Percentiles rank a stretch among this genome's conserved stretches.
Conservation (phyloP, 2,888 invertebrate species). For the Terebella lapidaria region DNA sequence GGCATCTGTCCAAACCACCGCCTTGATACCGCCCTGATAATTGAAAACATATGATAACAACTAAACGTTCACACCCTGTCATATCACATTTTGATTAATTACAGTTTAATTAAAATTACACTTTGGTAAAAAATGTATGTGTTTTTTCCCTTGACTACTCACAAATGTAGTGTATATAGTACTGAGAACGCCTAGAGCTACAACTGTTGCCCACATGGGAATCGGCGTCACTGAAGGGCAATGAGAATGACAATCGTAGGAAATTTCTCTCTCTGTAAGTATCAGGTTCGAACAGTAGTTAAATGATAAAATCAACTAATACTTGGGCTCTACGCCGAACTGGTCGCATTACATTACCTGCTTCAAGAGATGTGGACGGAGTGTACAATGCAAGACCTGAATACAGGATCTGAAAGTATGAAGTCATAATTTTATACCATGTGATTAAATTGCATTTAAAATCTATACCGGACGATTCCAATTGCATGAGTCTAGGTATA, state of each 20-base stretch:
- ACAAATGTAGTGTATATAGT: background rate
- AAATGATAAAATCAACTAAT: too few species aligned
- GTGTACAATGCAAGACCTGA: background rate
- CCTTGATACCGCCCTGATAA: background rate
- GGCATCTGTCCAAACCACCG: background rate
- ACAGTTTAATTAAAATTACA: background rate
- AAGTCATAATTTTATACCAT: too few species aligned
- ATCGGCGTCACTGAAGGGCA: background rate
- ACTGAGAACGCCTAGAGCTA: background rate
- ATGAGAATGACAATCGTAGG: too few species aligned
- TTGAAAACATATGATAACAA: background rate
- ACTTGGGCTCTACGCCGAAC: background rate
- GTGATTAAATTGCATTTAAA: too few species aligned
- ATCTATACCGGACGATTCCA: too few species aligned
- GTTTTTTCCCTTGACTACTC: too few species aligned
- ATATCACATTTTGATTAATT: background rate
- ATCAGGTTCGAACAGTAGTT: too few species aligned
- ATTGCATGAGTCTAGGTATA: too few species aligned
- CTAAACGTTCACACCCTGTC: background rate
- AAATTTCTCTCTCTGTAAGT: too few species aligned
- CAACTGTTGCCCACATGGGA: background rate
- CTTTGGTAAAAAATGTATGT: background rate
- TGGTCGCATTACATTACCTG: conserved; percentile 7
- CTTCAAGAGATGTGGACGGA: background rate
- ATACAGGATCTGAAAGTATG: background rate